Percentiles rank a stretch among this genome's conserved stretches.
These are phyloP conservation scores for Polypedilum pembai DNA, from an alignment of 1,140 invertebrate species.

Conservation along the genomic window DNA sequence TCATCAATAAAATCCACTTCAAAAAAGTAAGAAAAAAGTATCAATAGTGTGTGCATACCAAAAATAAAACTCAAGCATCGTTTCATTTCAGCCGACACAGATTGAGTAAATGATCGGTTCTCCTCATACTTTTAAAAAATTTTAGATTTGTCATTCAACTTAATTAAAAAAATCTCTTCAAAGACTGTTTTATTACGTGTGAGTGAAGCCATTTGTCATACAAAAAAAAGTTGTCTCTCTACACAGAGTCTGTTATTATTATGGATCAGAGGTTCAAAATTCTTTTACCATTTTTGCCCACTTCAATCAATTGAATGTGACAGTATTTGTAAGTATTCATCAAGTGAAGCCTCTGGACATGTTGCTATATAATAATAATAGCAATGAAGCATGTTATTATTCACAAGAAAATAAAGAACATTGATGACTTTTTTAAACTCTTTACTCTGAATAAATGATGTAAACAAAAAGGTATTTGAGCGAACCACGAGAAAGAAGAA, in stretches of 20 bases:
- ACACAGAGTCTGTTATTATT: neutral
- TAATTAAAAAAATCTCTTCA: constrained; percentile 10
- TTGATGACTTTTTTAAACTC: constrained; percentile 24
- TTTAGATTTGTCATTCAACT: constrained; percentile 24
- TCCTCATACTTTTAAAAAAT: neutral
- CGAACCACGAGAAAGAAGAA: too few relatives aligned
- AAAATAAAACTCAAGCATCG: too few relatives aligned
- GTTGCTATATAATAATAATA: neutral
- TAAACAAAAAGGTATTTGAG: neutral
- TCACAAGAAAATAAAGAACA: neutral
- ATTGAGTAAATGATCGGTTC: neutral
- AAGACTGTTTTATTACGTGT: neutral
- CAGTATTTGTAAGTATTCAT: neutral
- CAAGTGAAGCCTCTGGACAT: neutral
- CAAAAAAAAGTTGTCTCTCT: too few relatives aligned
- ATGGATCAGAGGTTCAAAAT: constrained; percentile 24
- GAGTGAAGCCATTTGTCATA: constrained; percentile 21
- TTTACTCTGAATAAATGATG: neutral
- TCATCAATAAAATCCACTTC: too few relatives aligned
- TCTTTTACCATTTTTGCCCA: neutral
- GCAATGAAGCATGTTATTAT: constrained; percentile 25
- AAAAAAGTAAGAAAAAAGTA: too few relatives aligned
- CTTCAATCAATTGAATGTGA: neutral
- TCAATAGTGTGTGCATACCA: too few relatives aligned
- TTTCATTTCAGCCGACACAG: too few relatives aligned